These are phyloP conservation scores for Styela clava DNA, from an alignment of 23 tunicate species.

Conservation along the genomic window DNA sequence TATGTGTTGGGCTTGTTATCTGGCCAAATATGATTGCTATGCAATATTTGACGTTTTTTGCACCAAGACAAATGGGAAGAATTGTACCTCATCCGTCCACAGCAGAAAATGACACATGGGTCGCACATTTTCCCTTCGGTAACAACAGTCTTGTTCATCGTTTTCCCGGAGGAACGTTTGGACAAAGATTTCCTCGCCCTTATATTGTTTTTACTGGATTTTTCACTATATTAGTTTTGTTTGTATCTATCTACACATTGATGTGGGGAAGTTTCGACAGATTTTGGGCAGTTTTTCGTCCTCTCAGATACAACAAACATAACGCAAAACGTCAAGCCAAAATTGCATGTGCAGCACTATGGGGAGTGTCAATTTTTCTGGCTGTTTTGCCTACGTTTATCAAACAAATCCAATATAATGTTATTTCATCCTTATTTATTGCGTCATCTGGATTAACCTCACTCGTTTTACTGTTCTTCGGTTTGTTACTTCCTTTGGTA, in stretches of 20 bases:
- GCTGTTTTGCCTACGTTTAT: conserved; percentile 11
- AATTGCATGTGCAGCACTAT: not conserved
- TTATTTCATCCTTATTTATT: conserved; percentile 16
- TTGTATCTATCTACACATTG: conserved; percentile 16
- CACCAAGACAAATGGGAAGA: conserved; percentile 22
- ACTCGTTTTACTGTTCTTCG: conserved; percentile 2
- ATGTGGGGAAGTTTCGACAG: conserved; percentile 29
- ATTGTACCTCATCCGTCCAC: not conserved
- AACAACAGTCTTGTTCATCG: conserved; percentile 1
- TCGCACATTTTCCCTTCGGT: not conserved
- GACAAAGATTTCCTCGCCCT: not conserved
- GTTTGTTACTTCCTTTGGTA: conserved; percentile 10
- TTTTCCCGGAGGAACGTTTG: conserved; percentile 9
- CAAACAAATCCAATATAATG: not conserved
- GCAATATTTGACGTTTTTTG: conserved; percentile 10
- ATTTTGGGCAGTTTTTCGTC: conserved; percentile 15
- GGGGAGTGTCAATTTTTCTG: not conserved
- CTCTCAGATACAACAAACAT: conserved; percentile 19
- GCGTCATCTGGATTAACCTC: not conserved
- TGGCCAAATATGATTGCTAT: conserved; percentile 51
- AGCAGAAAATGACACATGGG: not conserved
- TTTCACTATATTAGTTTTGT: not conserved
- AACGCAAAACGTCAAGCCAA: conserved; percentile 18
- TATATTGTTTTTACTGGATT: conserved; percentile 10
- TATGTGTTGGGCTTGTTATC: conserved; percentile 47